Base-by-base conservation (phyloP, 2,888 invertebrate genomes). In the Mythimna pallens region DNA sequence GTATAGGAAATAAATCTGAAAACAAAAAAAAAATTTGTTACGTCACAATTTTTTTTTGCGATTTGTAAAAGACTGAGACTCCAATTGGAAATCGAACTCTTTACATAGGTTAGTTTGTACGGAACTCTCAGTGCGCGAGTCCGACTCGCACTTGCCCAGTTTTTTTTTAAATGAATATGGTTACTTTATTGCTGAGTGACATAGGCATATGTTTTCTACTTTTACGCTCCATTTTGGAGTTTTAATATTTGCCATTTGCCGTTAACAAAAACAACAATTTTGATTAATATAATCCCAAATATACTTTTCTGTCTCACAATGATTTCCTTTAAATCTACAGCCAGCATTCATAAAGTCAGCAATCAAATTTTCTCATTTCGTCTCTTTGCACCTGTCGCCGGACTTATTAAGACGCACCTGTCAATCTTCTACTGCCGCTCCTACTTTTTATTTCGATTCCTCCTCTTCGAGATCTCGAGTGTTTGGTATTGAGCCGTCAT, bases 321-420 rank as follows among this genome's bases (percentile, higher is more conserved):
- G 17, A 75, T 75, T 84, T 87, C 81, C 80, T 76, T 52, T 73
- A 78, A 89, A 88, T 89, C 87, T 52, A 54, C 52, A 69, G 70
- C 55, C 67, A 61, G 68, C 66, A 84, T 80, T 85, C 91, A 92
- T 92, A 92, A 93, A 91, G 92, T 92, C 85, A 87, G 90, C 92
- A 94, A 94, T 95, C 92, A 95, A 93, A 94, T 95, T 96, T 94
- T 94, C 94, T 95, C 94, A 95, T 96, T 96, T 94, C 91, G 88
- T 83, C 85, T 86, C 81, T 84, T 83, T 90, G 90, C 96, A 96
- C 93, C 94, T 95, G 96, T 93, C 92, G 92, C 93, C 91, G 85
- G 84, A 90, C 93, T 96, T 96, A 96, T 96, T 96, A 96, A 95
- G 95, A 94, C 95, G 94, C 96, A 96, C 96, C 96, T 96, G 96